Evolutionary conservation across 2,113 vertebrate species (phyloP), one percentile per base, ranked within the genome.

Genomic region (Lepus europaeus): DNA sequence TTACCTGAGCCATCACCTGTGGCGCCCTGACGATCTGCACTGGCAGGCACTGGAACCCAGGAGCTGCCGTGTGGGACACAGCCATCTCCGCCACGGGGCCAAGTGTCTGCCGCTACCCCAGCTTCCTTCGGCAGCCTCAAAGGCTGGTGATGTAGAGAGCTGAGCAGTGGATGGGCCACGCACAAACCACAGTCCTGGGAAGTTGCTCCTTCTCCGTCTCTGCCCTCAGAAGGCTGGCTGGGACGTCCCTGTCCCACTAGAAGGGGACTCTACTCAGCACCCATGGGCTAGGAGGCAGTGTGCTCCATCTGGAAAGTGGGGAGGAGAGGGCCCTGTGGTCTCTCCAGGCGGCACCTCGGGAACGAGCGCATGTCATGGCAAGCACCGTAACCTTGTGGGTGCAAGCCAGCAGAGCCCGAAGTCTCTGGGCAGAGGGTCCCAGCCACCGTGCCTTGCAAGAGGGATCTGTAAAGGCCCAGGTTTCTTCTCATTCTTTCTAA

Each of bases 91-190:
- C 45, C 45, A 45, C 45, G 45, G 45, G 45, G 45, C 45, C 45
- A 45, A 45, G 45, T 45, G 45, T 45, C 45, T 45, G 45, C 45
- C 45, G 6, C n/a, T 53, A 6, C 7, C 36, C 56, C 27, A 0
- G 25, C 59, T 69, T 70, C 11, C 83, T 20, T 45, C 77, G 29
- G 9, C 2, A 22, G 27, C 9, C 66, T 6, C 8, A 11, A 66
- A n/a, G 9, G n/a, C 22, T 13, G 0, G 0, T 4, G 9, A 19
- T 1, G 12, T 1, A n/a, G 51, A 36, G 13, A 25, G 25, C 11
- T 2, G 6, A 3, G 31, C 56, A 25, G 23, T 31, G 3, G 8
- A 0, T 12, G 69, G 27, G 2, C 12, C 3, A 1, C 11, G 2
- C 72, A 56, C 22, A 36, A 31, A 7, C 23, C 10, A 19, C 11